Evolutionary conservation across 2,888 invertebrate species (phyloP).

Genomic region (Pyrrhosoma nymphula): DNA sequence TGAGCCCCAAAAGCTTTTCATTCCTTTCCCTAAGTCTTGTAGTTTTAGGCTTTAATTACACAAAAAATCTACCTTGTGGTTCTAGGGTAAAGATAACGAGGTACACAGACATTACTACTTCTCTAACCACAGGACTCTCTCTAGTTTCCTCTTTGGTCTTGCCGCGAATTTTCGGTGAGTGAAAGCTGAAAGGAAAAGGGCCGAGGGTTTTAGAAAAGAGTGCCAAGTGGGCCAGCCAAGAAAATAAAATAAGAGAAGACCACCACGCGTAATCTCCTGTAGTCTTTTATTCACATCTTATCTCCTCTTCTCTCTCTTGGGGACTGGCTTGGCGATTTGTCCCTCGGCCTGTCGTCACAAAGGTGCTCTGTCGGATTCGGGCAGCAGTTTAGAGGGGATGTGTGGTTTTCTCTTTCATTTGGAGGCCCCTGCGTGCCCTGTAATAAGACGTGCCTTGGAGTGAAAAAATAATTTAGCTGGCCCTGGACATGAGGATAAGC

Average conservation of each 20-base stretch:
- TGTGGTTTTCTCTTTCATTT: background rate
- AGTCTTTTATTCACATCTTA: background rate
- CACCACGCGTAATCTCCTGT: background rate
- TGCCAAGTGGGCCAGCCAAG: background rate
- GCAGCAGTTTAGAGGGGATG: background rate
- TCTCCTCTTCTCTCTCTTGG: background rate
- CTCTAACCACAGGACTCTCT: background rate
- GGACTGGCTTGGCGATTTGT: background rate
- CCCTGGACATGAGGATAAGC: background rate
- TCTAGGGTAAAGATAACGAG: no score
- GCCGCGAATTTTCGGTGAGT: background rate
- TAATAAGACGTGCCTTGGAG: background rate
- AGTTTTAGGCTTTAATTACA: no score
- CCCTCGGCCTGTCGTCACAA: background rate
- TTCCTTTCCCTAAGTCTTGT: no score
- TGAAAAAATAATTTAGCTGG: background rate
- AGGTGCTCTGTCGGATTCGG: background rate
- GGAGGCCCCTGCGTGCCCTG: background rate
- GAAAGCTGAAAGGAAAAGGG: background rate
- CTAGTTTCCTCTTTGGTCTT: background rate
- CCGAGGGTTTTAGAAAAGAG: background rate
- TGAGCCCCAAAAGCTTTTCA: no score
- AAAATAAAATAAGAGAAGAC: background rate
- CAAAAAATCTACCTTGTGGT: no score
- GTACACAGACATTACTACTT: no score